Base-by-base conservation (phyloP, 2,888 invertebrate species). In the Ptycholaimellus sp. region DNA sequence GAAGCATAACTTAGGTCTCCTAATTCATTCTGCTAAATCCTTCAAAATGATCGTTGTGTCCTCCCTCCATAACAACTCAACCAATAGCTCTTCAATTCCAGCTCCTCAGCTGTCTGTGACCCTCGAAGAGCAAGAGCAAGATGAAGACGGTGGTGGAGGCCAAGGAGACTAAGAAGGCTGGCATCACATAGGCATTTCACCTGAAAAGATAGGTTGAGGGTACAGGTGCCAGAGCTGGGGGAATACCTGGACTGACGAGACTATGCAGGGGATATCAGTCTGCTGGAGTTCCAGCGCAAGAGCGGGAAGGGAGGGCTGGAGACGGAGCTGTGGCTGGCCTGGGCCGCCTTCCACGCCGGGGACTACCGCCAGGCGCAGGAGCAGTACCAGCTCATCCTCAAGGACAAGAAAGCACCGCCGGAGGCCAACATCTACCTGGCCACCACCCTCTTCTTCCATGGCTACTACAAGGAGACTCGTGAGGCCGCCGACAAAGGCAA, bases 381-480 rank as follows among this genome's bases (percentile, higher is more conserved):
- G 63, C 58, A 62, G 44, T 67, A 66, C 49, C 57, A 61, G 41
- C 48, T 51, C 33, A 45, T 65, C 40, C 46, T 59, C 17, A 68
- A 48, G 59, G 70, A 45, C 57, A 67, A 38, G 58, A 68, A 34
- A 14, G 34, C 38, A 30, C 72, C 52, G 44, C 56, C 58, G 25
- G 72, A 76, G 49, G 61, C 79, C 5, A 64, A 68, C 33, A 67
- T 76, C 22, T 83, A 83, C 59, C 64, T 83, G 11, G 85, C 82
- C 2, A 87, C 90, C 46, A 85, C 85, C 59, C 80, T 80, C 61
- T 93, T 93, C 60, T 87, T 82, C 57, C 66, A 93, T 50, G 85
- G 83, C 62, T 71, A 75, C 71, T 75, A 76, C 53, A 65, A 69
- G 18, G 73, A 76, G 50, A 60, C 66, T 14, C 69, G 72, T 17